These are phyloP conservation scores for Albula glossodonta DNA, from an alignment of 2,113 vertebrate genomes.

Conservation along the genomic window DNA sequence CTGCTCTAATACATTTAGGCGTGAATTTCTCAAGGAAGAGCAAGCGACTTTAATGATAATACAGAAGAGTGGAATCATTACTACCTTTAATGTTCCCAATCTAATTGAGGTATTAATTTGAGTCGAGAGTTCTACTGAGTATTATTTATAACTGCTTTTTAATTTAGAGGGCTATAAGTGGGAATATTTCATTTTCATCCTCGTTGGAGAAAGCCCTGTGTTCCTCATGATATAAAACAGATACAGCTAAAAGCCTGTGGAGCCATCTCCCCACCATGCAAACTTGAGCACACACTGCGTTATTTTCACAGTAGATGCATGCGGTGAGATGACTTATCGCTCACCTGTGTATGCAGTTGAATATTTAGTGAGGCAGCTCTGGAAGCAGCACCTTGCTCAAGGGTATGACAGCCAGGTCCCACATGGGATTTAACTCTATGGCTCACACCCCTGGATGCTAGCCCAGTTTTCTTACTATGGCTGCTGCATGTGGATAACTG, in stretches of 20 bases:
- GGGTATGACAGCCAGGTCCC: neutral
- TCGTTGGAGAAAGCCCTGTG: constrained; percentile 37
- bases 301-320: neutral
- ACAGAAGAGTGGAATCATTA: constrained; percentile 72
- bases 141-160: constrained; percentile 75
- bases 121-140: constrained; percentile 64
- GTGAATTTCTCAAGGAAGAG: constrained; percentile 64
- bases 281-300: neutral
- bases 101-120: constrained; percentile 78
- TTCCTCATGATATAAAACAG: constrained; percentile 6
- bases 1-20: constrained; percentile 68
- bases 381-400: neutral
- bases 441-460: neutral
- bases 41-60: constrained; percentile 73
- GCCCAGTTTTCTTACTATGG: neutral
- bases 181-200: constrained; percentile 55
- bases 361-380: neutral
- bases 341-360: neutral
- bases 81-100: constrained; percentile 77
- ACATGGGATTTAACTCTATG: neutral
- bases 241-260: constrained; percentile 1
- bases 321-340: neutral
- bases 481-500: neutral
- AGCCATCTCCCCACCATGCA: neutral
- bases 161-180: constrained; percentile 66